These are phyloP conservation scores for Carettochelys insculpta DNA, from an alignment of 2,113 vertebrate species.

Conservation along the genomic window DNA sequence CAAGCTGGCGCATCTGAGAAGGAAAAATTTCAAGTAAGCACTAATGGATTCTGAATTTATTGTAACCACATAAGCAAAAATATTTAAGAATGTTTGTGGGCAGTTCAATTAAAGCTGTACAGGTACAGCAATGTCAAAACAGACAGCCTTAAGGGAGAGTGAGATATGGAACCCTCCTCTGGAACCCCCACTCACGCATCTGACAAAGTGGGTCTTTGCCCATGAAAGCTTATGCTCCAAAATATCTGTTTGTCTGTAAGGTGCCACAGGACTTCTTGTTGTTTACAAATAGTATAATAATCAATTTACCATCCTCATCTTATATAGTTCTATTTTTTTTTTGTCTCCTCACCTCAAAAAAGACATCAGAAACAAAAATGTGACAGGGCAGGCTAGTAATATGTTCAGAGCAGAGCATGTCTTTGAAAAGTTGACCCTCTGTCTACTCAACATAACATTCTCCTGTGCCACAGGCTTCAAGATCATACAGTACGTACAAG, in stretches of 20 bases:
- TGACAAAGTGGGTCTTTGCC: too few species aligned
- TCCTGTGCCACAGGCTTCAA: background rate
- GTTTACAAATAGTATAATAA: background rate
- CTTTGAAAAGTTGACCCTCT: background rate
- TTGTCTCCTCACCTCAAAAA: background rate
- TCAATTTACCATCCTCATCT: background rate
- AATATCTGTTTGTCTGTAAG: too few species aligned
- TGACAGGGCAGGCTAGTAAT: background rate
- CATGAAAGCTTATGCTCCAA: too few species aligned
- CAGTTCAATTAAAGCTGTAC: rapidly evolving
- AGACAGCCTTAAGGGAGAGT: background rate
- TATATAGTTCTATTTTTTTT: background rate
- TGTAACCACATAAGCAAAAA: rapidly evolving
- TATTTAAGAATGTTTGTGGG: rapidly evolving
- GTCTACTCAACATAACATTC: background rate
- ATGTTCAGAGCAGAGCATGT: background rate
- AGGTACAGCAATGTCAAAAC: background rate
- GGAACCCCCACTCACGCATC: too few species aligned
- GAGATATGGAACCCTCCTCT: too few species aligned
- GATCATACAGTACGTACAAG: background rate
- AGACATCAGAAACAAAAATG: background rate
- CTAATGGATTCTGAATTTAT: rapidly evolving
- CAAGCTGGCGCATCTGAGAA: background rate
- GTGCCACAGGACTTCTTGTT: too few species aligned
- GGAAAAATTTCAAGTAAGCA: rapidly evolving